Evolutionary conservation across 92 coral and sea anemone species (phyloP).

Genomic region (Metridium senile): DNA sequence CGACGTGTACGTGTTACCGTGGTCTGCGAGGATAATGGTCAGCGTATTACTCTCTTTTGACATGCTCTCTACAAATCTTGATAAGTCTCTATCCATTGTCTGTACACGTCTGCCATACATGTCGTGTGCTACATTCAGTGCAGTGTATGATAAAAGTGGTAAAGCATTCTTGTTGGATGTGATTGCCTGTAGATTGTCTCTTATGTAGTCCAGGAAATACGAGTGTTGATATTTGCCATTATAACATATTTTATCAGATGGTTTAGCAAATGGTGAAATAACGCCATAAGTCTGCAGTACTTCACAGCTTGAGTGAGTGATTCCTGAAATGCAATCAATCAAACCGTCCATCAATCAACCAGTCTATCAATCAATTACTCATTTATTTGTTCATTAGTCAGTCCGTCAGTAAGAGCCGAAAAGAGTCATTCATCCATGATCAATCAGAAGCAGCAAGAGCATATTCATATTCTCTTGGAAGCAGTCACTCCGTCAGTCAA

Average conservation of each 20-base stretch:
- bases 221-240: constrained; percentile 87
- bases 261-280: constrained; percentile 63
- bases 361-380: background rate
- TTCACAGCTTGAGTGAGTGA: constrained; percentile 88
- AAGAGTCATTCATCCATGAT: no score
- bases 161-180: constrained; percentile 32
- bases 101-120: constrained; percentile 68
- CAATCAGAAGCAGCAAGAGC: no score
- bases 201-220: constrained; percentile 62
- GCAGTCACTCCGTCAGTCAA: no score
- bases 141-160: constrained; percentile 68
- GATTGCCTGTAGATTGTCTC: constrained; percentile 54
- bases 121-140: constrained; percentile 83
- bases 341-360: background rate
- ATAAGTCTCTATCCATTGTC: constrained; percentile 63
- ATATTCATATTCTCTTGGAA: no score
- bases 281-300: constrained; percentile 43
- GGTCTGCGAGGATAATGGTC: constrained; percentile 84
- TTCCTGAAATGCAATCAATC: constrained; percentile 49
- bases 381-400: no score
- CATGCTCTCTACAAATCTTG: constrained; percentile 43
- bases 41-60: constrained; percentile 62
- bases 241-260: constrained; percentile 78
- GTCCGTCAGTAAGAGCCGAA: no score
- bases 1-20: constrained; percentile 82